Base-by-base conservation (phyloP, 1,140 invertebrate species). In the Drosophila chauvacae region DNA sequence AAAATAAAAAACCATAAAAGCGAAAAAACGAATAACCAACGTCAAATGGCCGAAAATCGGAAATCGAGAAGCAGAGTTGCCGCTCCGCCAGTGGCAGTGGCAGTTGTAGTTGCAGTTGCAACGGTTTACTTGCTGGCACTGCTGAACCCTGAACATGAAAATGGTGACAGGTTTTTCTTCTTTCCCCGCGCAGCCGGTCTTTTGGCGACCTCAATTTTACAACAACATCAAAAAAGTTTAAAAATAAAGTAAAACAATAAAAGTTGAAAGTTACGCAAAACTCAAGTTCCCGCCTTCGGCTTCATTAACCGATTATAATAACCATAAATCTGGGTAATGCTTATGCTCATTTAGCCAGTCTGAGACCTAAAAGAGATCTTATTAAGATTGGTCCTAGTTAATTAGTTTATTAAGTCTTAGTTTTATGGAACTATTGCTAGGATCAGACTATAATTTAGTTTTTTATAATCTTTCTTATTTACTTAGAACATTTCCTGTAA, bases 111-210 rank as follows among this genome's bases (percentile, higher is more conserved):
- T 13, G 33, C 65, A 72, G 51, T 71, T 35, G 63, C 69, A 72
- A 59, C 66, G 65, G 69, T 72, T 72, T 71, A 50, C 37, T 59
- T 51, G 53, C 14, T 59, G 55, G 37, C 61, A 57, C 60, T 68
- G 13, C 33, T 86, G 82, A 86, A 86, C 82, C 80, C 84, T 88
- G 84, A 87, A 88, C 84, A 80, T 87, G 84, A 83, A 87, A 82
- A 77, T 41, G 65, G 69, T 72, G 64, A 83, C 83, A 77, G 80
- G 84, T 87, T 88, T 78, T 83, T 83, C 44, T 59, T 53, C 48
- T 62, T 53, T 53, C 35, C 44, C 13, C 16, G 14, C 16, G 14
- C 50, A 13, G 50, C 13, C 18, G 33, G 16, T 37, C 23, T 55
- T 39, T 39, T 45, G 53, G 44, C 68, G 69, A 72, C 69, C 69